Conservation (phyloP, 2,797 vertebrate genomes). For the Fringilla coelebs region DNA sequence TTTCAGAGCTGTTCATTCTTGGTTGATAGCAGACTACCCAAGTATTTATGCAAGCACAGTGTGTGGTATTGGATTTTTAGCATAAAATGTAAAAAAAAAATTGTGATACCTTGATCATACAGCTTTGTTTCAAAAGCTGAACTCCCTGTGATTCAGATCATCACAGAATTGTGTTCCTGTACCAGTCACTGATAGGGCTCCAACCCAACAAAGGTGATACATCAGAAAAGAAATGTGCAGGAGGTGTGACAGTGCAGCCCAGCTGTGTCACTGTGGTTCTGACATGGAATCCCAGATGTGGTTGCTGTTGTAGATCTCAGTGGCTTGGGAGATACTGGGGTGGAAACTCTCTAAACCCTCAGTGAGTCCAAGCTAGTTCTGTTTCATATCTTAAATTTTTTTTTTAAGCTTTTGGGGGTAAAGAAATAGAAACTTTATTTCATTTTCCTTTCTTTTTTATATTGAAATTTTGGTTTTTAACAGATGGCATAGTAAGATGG, state of each 20-base stretch:
- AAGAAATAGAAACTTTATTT: not conserved
- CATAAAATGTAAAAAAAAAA: not conserved
- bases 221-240: not conserved
- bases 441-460: not conserved
- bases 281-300: not conserved
- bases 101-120: not conserved
- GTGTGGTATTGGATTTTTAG: not conserved
- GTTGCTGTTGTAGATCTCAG: not conserved
- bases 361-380: not conserved
- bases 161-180: not conserved
- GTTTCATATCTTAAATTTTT: not conserved
- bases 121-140: not conserved
- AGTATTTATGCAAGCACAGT: not conserved
- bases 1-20: not conserved
- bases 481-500: not conserved
- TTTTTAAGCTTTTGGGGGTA: not conserved
- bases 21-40: fast-evolving
- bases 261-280: not conserved
- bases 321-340: not conserved
- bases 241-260: not conserved
- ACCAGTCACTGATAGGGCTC: not conserved
- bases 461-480: not conserved
- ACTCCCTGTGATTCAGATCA: not conserved
- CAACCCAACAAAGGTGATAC: not conserved
- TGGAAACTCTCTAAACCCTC: not conserved